These are phyloP conservation scores for Athrips mouffetella DNA, from an alignment of 2,888 invertebrate genomes.

Conservation along the genomic window DNA sequence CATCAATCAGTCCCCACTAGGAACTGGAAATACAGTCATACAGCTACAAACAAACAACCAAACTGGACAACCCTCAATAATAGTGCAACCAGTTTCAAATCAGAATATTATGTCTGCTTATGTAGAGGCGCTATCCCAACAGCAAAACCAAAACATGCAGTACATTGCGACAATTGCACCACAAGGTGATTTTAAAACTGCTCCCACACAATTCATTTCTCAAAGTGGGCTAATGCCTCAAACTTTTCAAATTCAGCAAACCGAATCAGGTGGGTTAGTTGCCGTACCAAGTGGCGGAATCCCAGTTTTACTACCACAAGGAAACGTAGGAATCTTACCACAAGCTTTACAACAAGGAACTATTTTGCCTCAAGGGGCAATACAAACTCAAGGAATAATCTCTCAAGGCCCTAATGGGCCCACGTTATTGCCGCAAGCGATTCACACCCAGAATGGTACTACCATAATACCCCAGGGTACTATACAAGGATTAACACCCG, in stretches of 20 bases:
- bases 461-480: conserved; percentile 80
- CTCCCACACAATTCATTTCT: conserved; percentile 76
- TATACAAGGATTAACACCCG: conserved; percentile 60
- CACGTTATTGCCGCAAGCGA: conserved; percentile 79
- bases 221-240: conserved; percentile 77
- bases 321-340: conserved; percentile 73
- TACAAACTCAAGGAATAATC: conserved; percentile 71
- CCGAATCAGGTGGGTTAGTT: conserved; percentile 79
- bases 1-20: conserved; percentile 66
- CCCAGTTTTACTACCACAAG: conserved; percentile 74
- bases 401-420: conserved; percentile 78
- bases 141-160: conserved; percentile 84
- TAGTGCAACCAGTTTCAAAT: conserved; percentile 82
- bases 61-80: conserved; percentile 80
- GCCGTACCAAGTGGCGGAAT: conserved; percentile 79
- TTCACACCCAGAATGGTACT: conserved; percentile 78
- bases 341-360: conserved; percentile 76
- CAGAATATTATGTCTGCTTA: conserved; percentile 81
- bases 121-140: conserved; percentile 83
- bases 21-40: conserved; percentile 73
- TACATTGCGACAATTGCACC: conserved; percentile 85
- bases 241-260: conserved; percentile 79
- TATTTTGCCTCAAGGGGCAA: conserved; percentile 78
- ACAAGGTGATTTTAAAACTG: conserved; percentile 77
- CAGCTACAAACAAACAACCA: conserved; percentile 78